phyloP scores from a whole-genome alignment of 1,140 invertebrate species.

The Orussus abietinus region DNA sequence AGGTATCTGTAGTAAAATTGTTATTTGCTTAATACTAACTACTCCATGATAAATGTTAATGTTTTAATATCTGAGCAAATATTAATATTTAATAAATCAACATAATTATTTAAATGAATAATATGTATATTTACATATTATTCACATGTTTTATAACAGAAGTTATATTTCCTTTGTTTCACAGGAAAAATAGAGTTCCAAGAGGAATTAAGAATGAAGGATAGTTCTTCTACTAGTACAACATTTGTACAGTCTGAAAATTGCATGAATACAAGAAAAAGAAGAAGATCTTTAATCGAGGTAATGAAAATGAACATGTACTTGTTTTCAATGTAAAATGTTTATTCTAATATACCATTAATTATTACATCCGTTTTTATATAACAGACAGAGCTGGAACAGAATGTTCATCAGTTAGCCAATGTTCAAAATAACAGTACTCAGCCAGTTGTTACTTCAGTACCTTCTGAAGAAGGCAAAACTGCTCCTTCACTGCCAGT shows the following conservation, averaged over 20 bases:
- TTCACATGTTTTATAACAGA: constrained; percentile 1
- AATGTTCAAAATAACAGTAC: too few relatives aligned
- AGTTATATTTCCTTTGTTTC: constrained; percentile 10
- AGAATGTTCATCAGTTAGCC: too few relatives aligned
- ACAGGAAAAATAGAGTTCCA: constrained; percentile 18
- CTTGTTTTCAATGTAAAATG: too few relatives aligned
- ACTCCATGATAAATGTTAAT: constrained; percentile 16
- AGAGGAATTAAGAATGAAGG: constrained; percentile 18
- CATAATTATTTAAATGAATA: constrained; percentile 12
- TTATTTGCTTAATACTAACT: background rate
- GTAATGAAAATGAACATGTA: constrained; percentile 20
- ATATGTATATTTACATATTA: constrained; percentile 1
- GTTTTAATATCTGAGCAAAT: constrained; percentile 8
- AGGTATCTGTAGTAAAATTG: constrained; percentile 12
- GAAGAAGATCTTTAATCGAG: constrained; percentile 31
- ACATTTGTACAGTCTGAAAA: constrained; percentile 14
- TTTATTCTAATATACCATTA: too few relatives aligned
- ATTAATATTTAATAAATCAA: constrained; percentile 6
- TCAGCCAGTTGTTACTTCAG: too few relatives aligned
- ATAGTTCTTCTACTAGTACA: constrained; percentile 13
- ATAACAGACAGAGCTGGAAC: too few relatives aligned
- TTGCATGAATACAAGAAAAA: constrained; percentile 27
- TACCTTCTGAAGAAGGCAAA: constrained; percentile 14
- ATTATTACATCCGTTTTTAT: too few relatives aligned
- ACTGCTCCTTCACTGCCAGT: constrained; percentile 16